Base-by-base conservation (phyloP, 92 coral and sea anemone genomes). In the Virgularia gustaviana region DNA sequence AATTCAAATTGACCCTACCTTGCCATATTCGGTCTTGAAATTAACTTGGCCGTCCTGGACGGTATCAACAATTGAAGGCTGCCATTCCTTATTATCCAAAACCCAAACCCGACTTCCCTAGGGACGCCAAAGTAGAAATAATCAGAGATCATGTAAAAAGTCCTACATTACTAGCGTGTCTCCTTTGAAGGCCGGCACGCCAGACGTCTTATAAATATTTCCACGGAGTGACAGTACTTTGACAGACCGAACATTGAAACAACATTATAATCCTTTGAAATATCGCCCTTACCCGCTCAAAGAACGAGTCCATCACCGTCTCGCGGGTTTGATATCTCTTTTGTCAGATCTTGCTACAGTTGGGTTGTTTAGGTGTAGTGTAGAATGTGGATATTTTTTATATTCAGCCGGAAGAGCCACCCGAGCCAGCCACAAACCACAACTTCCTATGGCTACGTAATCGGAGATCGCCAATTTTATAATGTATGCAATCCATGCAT, bases 61-160 rank as follows among this genome's bases (percentile, higher is more conserved):
- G 24, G 86, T 91, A 6, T 86, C 88, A 15, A 91, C 99, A 3
- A 75, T 78, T 24, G 99, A 85, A 28, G 99, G 96, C 51, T 82
- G 86, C 99, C 99, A 94, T 33, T 94, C 88, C 63, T 94, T 89
- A 53, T 89, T 96, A 54, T 94, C 99, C 29, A 94, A 85, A 57
- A 94, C 78, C 99, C 99, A 94, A 22, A 94, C 94, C 55, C 94
- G 94, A 70, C 88, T 84, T 38, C 99, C 99, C 99, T 94, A 57
- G 29, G 49, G 29, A 16, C 30, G 2, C 35, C 27, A 44, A 65
- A 25, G 44, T 36, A 36, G 44, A 49, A 16, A 3, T 43, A 16
- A 4, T 43, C 25, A 54, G 15, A 12, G 9, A 25, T 55, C 34
- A 27, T 19, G 32, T 8, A 35, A 2, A 7, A 2, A 16, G 8